Base-by-base conservation (phyloP, 2,888 invertebrate genomes). In the Cremastinae sp. region DNA sequence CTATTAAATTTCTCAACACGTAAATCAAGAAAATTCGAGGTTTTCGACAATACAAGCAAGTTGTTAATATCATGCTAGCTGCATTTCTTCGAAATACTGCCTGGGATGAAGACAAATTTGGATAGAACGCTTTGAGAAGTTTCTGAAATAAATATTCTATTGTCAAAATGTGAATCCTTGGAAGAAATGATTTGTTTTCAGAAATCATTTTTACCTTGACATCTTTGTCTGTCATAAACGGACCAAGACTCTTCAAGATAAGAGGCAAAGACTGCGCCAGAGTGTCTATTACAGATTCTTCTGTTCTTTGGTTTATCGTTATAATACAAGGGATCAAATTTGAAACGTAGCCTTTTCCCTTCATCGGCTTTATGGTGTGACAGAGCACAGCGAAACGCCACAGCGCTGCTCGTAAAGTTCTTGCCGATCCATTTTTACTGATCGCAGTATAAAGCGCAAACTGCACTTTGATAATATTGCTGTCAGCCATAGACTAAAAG, bases 361-460 rank as follows among this genome's bases (percentile, higher is more conserved):
- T 95, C 73, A 94, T 93, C 16, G 96, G 95, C 75, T 93, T 91
- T 80, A 96, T 95, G 80, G 94, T 92, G 80, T 94, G 94, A 79
- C 94, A 93, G 80, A 96, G 92, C 83, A 95, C 93, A 0, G 94
- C 93, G 90, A 96, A 96, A 75, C 95, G 90, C 90, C 93, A 93
- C 2, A 97, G 90, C 28, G 96, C 96, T 56, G 95, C 95, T 80
- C 95, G 91, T 55, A 97, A 88, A 37, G 94, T 93, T 74, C 95
- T 92, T 0, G 93, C 91, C 41, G 92, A 86, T 2, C 95, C 95
- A 90, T 96, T 96, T 85, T 94, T 94, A 87, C 95, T 95, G 51
- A 96, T 95, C 90, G 95, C 96, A 81, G 95, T 94, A 85, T 95
- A 96, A 49, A 97, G 90, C 88, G 96, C 96, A 84, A 95, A 93